These are phyloP conservation scores for Menura novaehollandiae DNA, from an alignment of 2,113 vertebrate species.

Conservation along the genomic window DNA sequence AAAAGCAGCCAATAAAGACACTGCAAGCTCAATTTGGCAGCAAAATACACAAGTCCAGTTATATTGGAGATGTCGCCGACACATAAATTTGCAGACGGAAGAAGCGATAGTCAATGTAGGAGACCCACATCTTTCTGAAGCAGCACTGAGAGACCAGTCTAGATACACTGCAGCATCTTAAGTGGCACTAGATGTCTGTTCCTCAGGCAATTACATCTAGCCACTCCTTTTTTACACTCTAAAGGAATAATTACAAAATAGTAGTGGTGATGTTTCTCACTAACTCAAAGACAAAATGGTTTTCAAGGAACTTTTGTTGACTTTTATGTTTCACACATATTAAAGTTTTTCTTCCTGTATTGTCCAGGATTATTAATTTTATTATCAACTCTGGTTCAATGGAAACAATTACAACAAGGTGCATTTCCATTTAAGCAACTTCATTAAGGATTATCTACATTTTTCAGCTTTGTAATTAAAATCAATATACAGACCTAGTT, in stretches of 20 bases:
- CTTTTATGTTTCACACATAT: background rate
- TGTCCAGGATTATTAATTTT: background rate
- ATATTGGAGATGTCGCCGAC: background rate
- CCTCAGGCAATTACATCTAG: background rate
- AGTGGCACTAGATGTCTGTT: background rate
- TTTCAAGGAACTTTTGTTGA: background rate
- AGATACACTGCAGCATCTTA: background rate
- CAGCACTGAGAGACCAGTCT: background rate
- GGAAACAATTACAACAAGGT: background rate
- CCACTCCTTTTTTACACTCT: background rate
- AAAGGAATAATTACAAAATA: background rate
- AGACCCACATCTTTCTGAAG: background rate
- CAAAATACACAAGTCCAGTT: background rate
- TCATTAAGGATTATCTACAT: background rate
- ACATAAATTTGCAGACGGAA: background rate
- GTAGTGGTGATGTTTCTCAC: background rate
- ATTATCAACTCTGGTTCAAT: background rate
- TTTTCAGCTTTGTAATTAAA: constrained; percentile 13
- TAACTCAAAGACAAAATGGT: background rate
- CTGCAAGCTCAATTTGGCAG: background rate
- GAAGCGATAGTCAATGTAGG: background rate
- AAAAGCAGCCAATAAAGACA: background rate
- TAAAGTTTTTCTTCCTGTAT: background rate
- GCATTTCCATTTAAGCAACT: background rate
- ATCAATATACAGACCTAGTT: background rate